phyloP scores from a whole-genome alignment of 23 tunicate species.

The Styela clava region DNA sequence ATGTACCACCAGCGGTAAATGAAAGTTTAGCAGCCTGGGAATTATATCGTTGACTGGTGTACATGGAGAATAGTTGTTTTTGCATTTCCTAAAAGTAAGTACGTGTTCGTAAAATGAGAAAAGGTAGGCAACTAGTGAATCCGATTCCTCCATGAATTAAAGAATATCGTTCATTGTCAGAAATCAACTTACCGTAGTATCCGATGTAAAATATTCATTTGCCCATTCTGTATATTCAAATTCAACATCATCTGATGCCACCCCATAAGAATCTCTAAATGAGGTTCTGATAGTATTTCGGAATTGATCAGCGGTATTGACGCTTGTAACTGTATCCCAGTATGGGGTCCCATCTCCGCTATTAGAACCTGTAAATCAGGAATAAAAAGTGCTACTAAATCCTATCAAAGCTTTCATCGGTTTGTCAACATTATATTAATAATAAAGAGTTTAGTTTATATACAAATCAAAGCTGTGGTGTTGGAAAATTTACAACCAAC shows the following conservation, averaged over 20 bases:
- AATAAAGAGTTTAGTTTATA: neutral
- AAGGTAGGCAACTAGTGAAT: neutral
- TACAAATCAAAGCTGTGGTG: neutral
- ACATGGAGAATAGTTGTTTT: constrained; percentile 26
- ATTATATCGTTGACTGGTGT: constrained; percentile 34
- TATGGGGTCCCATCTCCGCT: constrained; percentile 48
- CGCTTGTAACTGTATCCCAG: constrained; percentile 38
- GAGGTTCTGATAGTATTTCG: constrained; percentile 5
- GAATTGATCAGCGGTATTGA: constrained; percentile 8
- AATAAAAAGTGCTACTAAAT: neutral
- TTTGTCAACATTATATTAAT: neutral
- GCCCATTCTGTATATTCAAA: constrained; percentile 40
- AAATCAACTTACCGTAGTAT: constrained; percentile 13
- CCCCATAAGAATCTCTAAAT: constrained; percentile 18
- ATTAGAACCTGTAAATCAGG: constrained; percentile 34
- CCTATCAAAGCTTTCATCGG: neutral
- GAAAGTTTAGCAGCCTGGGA: constrained; percentile 33
- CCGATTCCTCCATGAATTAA: neutral
- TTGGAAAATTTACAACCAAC: too few species aligned
- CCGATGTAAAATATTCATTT: constrained; percentile 4
- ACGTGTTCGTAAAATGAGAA: neutral
- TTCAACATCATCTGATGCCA: constrained; percentile 35
- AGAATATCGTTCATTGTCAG: neutral
- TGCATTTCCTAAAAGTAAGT: constrained; percentile 34
- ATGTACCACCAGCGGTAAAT: constrained; percentile 2